Base-by-base conservation (phyloP, 2,888 invertebrate species). In the Stenichneumon culpator region DNA sequence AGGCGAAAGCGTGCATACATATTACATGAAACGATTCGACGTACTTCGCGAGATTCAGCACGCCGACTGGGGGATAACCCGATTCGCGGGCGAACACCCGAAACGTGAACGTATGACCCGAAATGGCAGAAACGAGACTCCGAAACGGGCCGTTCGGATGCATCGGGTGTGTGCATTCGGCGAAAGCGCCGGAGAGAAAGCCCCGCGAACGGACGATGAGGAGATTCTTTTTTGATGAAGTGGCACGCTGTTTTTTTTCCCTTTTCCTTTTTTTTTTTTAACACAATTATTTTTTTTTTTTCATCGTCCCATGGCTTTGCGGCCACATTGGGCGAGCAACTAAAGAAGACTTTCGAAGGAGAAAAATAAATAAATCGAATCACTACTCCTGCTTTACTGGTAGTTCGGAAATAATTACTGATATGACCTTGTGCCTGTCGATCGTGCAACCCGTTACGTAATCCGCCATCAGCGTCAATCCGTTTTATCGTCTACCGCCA, bases 401-500 rank as follows among this genome's bases (percentile, higher is more conserved):
- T 57, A n/a, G 44, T 22, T 39, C 36, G 39, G 19, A 52, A 73
- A 84, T 81, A 73, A 73, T 81, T 69, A 65, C 60, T 73, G 32
- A 9, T 25, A 14, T n/a, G 44, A 69, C 77, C 32, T 22, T 22
- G 22, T 19, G 79, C 54, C 60, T 28, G 47, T 39, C 74, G 22
- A 47, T 70, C 74, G 70, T 65, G 47, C 19, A 57, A 9, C 19
- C 52, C 65, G 65, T 79, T 86, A 79, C 67, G 78, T 68, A 72
- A 81, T 86, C 81, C 50, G 70, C 65, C 79, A 80, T 83, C 81
- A 86, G 77, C 79, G 86, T 87, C 81, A 79, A 86, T 77, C 65
- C 86, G 74, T 73, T 81, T 79, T 74, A 84, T 82, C 78, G 25
- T 22, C 65, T 57, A 70, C 70, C 84, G 84, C 74, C 79, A 73